A percentile compares a stretch with the other conserved stretches of the same genome.
These are phyloP conservation scores for Xestia ashworthii DNA, from an alignment of 2,888 invertebrate genomes.

Conservation along the genomic window DNA sequence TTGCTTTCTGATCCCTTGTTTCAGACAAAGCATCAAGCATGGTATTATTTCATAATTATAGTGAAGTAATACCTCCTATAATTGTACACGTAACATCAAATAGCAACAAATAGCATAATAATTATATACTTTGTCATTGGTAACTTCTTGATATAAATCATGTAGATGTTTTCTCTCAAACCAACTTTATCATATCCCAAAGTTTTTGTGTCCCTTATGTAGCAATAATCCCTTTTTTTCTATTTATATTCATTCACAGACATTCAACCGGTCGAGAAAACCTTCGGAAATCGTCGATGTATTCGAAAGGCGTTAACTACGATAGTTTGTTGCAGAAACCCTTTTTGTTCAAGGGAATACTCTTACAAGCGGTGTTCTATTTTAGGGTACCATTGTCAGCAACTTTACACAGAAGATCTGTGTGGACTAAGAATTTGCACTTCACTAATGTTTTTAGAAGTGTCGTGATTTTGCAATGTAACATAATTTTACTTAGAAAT, in stretches of 20 bases:
- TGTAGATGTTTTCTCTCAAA: not conserved
- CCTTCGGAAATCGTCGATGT: slow-evolving; percentile 24
- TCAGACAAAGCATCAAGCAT: too few species aligned
- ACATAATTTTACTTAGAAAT: too few species aligned
- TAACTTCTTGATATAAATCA: too few species aligned
- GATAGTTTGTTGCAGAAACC: slow-evolving; percentile 33
- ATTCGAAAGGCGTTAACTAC: slow-evolving; percentile 26
- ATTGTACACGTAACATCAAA: too few species aligned
- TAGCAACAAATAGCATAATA: too few species aligned
- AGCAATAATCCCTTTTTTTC: not conserved
- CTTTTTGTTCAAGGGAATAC: slow-evolving; percentile 15
- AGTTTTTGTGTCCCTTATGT: not conserved
- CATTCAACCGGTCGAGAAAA: not conserved
- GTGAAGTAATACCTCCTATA: too few species aligned
- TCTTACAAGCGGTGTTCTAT: slow-evolving; percentile 16
- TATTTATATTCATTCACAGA: not conserved
- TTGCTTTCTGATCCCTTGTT: too few species aligned
- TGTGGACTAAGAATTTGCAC: not conserved
- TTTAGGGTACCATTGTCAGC: slow-evolving; percentile 1
- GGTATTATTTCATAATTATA: too few species aligned
- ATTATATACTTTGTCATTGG: too few species aligned
- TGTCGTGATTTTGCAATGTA: too few species aligned
- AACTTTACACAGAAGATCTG: not conserved
- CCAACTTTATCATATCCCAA: not conserved
- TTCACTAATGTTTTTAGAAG: not conserved